These are phyloP conservation scores for Pelecanus crispus DNA, from an alignment of 2,113 vertebrate species.

Conservation along the genomic window DNA sequence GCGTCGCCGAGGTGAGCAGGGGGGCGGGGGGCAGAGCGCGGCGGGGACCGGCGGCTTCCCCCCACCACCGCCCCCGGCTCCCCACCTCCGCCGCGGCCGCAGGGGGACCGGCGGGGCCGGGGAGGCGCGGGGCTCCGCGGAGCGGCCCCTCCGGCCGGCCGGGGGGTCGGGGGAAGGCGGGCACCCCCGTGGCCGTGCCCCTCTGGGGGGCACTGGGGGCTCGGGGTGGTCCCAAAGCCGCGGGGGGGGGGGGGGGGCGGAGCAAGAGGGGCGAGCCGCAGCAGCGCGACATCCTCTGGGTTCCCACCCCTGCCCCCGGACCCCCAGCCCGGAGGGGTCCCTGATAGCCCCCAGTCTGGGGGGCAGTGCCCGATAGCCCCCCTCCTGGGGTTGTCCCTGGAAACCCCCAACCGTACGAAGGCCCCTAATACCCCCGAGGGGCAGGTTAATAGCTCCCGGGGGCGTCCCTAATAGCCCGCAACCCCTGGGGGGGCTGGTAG, in stretches of 20 bases:
- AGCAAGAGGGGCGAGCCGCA: neutral
- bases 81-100: neutral
- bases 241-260: no score
- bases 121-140: neutral
- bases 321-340: neutral
- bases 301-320: neutral
- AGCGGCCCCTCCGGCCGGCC: neutral
- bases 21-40: no score
- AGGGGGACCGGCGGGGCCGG: neutral
- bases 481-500: neutral
- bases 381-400: neutral
- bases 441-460: neutral
- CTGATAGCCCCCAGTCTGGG: neutral
- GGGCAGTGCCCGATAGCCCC: no score
- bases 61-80: neutral
- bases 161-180: neutral
- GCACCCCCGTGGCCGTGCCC: neutral
- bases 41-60: neutral
- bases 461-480: neutral
- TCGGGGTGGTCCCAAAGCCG: neutral
- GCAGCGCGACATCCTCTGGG: neutral
- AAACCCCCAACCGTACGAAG: neutral
- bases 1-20: slow-evolving; percentile 38
- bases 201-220: neutral
- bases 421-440: neutral